These are phyloP conservation scores for Epinotia demarniana DNA, from an alignment of 2,888 invertebrate species.

Conservation along the genomic window DNA sequence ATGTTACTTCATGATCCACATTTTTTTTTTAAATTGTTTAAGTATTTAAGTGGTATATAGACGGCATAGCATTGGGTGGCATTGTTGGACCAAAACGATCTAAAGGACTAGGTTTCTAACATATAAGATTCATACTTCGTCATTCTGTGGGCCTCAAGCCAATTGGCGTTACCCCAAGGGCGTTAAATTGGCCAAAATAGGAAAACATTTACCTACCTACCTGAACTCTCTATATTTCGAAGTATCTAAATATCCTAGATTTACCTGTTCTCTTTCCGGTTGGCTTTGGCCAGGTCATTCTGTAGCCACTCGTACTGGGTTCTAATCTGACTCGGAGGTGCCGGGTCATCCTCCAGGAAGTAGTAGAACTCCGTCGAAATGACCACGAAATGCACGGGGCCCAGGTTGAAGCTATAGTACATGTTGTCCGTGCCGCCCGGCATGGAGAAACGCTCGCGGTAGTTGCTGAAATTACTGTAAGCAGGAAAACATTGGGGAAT, in stretches of 20 bases:
- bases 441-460: slow-evolving; percentile 96
- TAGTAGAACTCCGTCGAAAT: slow-evolving; percentile 98
- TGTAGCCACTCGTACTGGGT: background rate
- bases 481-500: background rate
- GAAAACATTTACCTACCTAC: too few relatives aligned
- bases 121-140: too few relatives aligned
- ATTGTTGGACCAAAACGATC: too few relatives aligned
- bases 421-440: slow-evolving; percentile 89
- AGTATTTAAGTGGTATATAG: too few relatives aligned
- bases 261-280: background rate
- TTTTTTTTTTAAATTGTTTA: too few relatives aligned
- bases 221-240: background rate
- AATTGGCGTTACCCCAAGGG: too few relatives aligned
- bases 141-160: too few relatives aligned
- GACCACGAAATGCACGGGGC: slow-evolving; percentile 95
- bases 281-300: background rate
- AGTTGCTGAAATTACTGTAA: slow-evolving; percentile 96
- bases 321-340: background rate
- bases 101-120: too few relatives aligned
- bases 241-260: background rate
- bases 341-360: slow-evolving; percentile 85
- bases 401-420: slow-evolving; percentile 95
- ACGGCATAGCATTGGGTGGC: too few relatives aligned
- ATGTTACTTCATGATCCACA: too few relatives aligned
- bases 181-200: too few relatives aligned